Evolutionary conservation across 2,113 vertebrate species (phyloP), one percentile per base, ranked within the genome.

Genomic region (Pluvialis apricaria): DNA sequence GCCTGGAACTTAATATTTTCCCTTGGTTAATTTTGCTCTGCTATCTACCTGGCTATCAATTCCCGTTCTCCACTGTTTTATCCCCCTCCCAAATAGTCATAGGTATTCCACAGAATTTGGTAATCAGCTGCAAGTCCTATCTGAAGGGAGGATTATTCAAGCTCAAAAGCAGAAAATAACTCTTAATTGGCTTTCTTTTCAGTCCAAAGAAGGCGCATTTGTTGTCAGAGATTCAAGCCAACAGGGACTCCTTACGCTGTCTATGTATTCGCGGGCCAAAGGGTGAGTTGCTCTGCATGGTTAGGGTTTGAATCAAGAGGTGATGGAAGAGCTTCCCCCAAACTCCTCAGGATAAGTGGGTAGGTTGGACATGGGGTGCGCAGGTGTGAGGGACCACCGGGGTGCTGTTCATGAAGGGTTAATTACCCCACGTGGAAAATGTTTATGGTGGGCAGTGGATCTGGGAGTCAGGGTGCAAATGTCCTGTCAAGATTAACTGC

Each of bases 161-260:
- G 29, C 17, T 82, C 36, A 88, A 62, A 90, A 88, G 47, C 40
- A 89, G 32, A 72, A 92, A 73, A 68, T 94, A 92, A 91, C 52
- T 86, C 25, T 64, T 64, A 32, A 51, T 18, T 94, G 57, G 15
- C 60, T 95, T 97, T 88, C 75, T 97, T 97, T 97, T 52, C 95
- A 99, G 99, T 97, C 97, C 75, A 99, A 98, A 95, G 99, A 99
- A 90, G 99, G 99, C 1, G 98, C 98, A 2, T 99, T 99, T 82
- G 96, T 99, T 80, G 99, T 99, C 82, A 98, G 99, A 88, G 98
- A 99, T 92, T 99, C 99, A 47, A 99, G 99, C 87, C 98, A 98
- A 90, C 97, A 97, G 42, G 98, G 98, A 36, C 92, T 97, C 52
- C 98, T 99, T 93, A 99, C 98, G 0, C 98, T 99, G 61, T 99